Evolutionary conservation across 2,113 vertebrate genomes (phyloP).

Genomic region (Erinaceus europaeus): DNA sequence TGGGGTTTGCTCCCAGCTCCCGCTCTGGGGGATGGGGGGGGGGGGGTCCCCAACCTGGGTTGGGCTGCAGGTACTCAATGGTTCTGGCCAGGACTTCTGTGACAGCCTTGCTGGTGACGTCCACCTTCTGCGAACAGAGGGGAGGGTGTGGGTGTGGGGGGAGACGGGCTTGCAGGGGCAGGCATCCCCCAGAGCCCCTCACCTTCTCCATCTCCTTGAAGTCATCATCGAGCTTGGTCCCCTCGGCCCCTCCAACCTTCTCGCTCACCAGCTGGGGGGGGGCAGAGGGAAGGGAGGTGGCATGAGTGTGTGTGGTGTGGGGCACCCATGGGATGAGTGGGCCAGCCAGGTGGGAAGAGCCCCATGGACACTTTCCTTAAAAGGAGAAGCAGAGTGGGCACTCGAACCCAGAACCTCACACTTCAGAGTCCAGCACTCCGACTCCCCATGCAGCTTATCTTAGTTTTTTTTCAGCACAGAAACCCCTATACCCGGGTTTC

Average conservation of each 20-base stretch:
- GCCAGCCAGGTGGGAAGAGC: too few relatives aligned
- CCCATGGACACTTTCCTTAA: too few relatives aligned
- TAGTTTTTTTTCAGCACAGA: too few relatives aligned
- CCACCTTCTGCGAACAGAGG: slow-evolving; percentile 90
- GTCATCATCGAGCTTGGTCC: slow-evolving; percentile 97
- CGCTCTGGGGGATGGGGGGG: fast-evolving
- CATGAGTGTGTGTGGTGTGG: too few relatives aligned
- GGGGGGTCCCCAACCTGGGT: slow-evolving; percentile 86
- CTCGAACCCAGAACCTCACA: too few relatives aligned
- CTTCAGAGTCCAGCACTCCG: too few relatives aligned
- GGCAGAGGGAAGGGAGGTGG: not conserved
- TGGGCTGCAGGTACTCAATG: slow-evolving; percentile 97
- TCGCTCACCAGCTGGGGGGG: slow-evolving; percentile 92
- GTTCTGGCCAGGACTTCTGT: slow-evolving; percentile 95
- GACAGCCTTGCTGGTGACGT: slow-evolving; percentile 97
- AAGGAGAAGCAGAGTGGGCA: too few relatives aligned
- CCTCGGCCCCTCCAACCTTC: slow-evolving; percentile 97
- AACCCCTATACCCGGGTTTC: too few relatives aligned
- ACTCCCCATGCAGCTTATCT: too few relatives aligned
- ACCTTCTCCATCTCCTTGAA: slow-evolving; percentile 98
- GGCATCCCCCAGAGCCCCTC: not conserved
- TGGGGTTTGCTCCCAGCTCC: fast-evolving
- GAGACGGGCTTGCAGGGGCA: too few relatives aligned
- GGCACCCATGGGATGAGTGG: too few relatives aligned
- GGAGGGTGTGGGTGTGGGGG: not conserved